These are phyloP conservation scores for Mythimna pallens DNA, from an alignment of 2,888 invertebrate genomes.

Conservation along the genomic window DNA sequence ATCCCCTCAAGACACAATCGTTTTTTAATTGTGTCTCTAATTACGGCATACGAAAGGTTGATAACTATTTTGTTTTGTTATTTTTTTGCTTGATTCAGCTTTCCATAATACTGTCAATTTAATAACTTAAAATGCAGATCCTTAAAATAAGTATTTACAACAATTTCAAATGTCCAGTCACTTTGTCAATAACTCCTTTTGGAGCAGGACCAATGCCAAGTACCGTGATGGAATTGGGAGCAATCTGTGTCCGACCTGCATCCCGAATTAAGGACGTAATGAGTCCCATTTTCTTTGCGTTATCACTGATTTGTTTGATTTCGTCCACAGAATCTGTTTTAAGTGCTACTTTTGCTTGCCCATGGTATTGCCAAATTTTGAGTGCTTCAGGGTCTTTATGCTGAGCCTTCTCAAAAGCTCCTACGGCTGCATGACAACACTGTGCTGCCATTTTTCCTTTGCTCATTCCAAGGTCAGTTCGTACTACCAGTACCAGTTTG, in stretches of 20 bases:
- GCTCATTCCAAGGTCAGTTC: slow-evolving; percentile 98
- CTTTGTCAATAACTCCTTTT: slow-evolving; percentile 93
- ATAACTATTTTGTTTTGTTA: background rate
- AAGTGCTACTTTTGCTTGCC: slow-evolving; percentile 97
- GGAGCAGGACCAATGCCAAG: slow-evolving; percentile 98
- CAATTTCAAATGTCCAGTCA: slow-evolving; percentile 97
- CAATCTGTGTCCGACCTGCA: slow-evolving; percentile 98
- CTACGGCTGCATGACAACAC: slow-evolving; percentile 98
- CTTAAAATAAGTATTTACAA: slow-evolving; percentile 87
- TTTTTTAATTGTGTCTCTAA: too few species aligned
- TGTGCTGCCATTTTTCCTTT: slow-evolving; percentile 98
- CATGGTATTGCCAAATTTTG: slow-evolving; percentile 91
- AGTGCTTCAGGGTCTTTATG: slow-evolving; percentile 91
- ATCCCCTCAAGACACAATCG: too few species aligned
- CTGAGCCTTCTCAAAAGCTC: slow-evolving; percentile 94
- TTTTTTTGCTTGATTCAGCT: background rate
- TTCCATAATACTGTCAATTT: background rate
- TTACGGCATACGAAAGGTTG: too few species aligned
- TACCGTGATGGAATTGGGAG: slow-evolving; percentile 96
- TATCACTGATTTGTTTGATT: slow-evolving; percentile 92
- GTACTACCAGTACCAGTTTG: slow-evolving; percentile 96
- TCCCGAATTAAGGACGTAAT: slow-evolving; percentile 95
- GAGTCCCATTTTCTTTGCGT: slow-evolving; percentile 93
- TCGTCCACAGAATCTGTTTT: slow-evolving; percentile 95
- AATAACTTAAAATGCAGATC: slow-evolving; percentile 8